phyloP scores from a whole-genome alignment of 2,113 vertebrate genomes.

The Pseudorasbora parva region DNA sequence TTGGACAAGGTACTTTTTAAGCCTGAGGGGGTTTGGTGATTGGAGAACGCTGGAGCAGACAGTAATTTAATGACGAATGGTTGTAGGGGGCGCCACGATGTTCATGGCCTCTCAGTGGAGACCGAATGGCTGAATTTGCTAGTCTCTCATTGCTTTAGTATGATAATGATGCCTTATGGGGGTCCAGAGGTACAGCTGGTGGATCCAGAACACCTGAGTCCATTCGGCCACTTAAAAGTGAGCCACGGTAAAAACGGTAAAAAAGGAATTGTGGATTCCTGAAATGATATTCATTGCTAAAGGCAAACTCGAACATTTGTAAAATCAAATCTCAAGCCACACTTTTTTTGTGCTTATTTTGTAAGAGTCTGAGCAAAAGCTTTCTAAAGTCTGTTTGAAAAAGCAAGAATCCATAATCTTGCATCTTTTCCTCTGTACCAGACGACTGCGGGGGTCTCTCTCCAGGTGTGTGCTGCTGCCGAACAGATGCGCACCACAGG shows the following conservation, averaged over 20 bases:
- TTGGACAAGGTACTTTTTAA: slow-evolving; percentile 34
- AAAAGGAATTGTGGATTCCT: background rate
- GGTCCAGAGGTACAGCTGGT: slow-evolving; percentile 10
- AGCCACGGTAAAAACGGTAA: background rate
- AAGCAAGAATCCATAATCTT: slow-evolving; percentile 5
- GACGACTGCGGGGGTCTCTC: background rate
- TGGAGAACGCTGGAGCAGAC: slow-evolving; percentile 29
- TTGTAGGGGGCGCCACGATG: background rate
- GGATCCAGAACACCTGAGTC: slow-evolving; percentile 36
- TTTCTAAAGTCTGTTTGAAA: background rate
- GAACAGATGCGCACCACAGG: slow-evolving; percentile 32
- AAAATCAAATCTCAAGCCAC: background rate
- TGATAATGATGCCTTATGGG: slow-evolving; percentile 36
- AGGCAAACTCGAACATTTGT: background rate
- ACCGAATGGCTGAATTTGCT: slow-evolving; percentile 10
- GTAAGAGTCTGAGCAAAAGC: background rate
- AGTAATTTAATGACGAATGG: slow-evolving; percentile 50
- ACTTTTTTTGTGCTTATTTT: background rate
- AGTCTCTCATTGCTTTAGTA: slow-evolving; percentile 42
- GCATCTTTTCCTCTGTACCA: background rate
- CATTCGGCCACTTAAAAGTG: background rate
- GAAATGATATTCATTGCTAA: background rate
- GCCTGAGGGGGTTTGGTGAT: slow-evolving; percentile 38
- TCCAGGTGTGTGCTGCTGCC: background rate
- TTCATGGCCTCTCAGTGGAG: slow-evolving; percentile 17